phyloP scores from a whole-genome alignment of 1,140 invertebrate species.

The Cyclargus thomasi region DNA sequence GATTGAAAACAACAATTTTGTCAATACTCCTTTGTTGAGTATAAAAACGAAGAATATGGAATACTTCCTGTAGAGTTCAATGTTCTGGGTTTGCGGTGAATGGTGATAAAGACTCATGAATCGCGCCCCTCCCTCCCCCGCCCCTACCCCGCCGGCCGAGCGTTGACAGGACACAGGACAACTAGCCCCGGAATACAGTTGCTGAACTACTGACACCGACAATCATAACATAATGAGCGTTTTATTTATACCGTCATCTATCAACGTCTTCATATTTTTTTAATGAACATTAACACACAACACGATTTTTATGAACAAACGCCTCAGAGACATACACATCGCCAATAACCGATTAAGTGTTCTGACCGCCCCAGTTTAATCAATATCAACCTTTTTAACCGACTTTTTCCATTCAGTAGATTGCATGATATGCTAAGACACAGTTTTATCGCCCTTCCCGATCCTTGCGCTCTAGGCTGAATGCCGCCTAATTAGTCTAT shows the following conservation, averaged over 20 bases:
- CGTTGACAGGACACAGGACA: constrained; percentile 61
- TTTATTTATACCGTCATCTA: constrained; percentile 10
- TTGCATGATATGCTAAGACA: too few species aligned
- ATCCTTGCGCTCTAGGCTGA: too few species aligned
- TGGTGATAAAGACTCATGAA: constrained; percentile 63
- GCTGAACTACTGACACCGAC: constrained; percentile 23
- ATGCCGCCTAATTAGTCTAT: too few species aligned
- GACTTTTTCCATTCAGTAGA: too few species aligned
- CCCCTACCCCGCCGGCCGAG: constrained; percentile 34
- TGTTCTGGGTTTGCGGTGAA: constrained; percentile 58
- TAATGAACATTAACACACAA: too few species aligned
- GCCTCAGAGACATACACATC: too few species aligned
- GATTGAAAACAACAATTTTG: too few species aligned
- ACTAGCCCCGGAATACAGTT: constrained; percentile 52
- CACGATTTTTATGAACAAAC: too few species aligned
- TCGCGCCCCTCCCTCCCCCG: constrained; percentile 31
- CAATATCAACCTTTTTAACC: too few species aligned
- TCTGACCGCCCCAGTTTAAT: too few species aligned
- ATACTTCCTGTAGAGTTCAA: constrained; percentile 69
- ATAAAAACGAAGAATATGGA: constrained; percentile 53
- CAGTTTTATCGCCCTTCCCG: too few species aligned
- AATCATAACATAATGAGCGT: constrained; percentile 7
- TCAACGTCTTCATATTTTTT: not conserved
- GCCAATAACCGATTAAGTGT: too few species aligned
- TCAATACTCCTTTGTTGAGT: not conserved